These are phyloP conservation scores for Ethmia dodecea DNA, from an alignment of 2,888 invertebrate genomes.

Conservation along the genomic window DNA sequence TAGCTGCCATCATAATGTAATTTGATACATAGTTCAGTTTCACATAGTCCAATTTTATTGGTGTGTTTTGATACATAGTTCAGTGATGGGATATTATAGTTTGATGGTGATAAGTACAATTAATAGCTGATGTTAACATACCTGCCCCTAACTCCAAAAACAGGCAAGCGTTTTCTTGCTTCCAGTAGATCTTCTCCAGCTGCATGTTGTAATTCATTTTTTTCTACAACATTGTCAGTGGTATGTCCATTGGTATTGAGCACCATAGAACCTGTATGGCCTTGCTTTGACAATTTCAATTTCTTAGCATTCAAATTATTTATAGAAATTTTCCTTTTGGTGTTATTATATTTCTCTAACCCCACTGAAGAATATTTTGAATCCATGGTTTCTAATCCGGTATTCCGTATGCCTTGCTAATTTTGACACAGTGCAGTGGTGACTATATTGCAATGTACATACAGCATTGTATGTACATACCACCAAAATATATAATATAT, in stretches of 20 bases:
- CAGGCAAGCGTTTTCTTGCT: conserved; percentile 71
- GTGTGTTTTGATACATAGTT: too few species aligned
- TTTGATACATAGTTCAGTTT: too few species aligned
- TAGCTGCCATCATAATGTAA: too few species aligned
- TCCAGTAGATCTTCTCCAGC: conserved; percentile 43
- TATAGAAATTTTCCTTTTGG: conserved; percentile 36
- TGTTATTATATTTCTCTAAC: conserved; percentile 28
- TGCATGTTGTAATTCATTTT: conserved; percentile 18
- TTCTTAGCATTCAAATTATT: conserved; percentile 43
- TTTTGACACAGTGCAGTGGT: too few species aligned
- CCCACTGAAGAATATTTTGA: conserved; percentile 59
- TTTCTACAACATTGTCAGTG: conserved; percentile 17
- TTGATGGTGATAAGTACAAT: too few species aligned
- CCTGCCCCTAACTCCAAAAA: conserved; percentile 69
- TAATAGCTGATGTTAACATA: conserved; percentile 24
- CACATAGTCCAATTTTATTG: too few species aligned
- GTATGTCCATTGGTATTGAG: conserved; percentile 1
- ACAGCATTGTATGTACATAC: too few species aligned
- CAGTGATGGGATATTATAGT: too few species aligned
- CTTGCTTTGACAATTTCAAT: conserved; percentile 34
- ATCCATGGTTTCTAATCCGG: too few species aligned
- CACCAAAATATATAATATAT: too few species aligned
- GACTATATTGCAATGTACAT: too few species aligned
- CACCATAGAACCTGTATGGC: conserved; percentile 10
- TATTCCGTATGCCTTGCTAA: too few species aligned